phyloP scores from a whole-genome alignment of 1,140 invertebrate species.

The Wiebesia pumilae region DNA sequence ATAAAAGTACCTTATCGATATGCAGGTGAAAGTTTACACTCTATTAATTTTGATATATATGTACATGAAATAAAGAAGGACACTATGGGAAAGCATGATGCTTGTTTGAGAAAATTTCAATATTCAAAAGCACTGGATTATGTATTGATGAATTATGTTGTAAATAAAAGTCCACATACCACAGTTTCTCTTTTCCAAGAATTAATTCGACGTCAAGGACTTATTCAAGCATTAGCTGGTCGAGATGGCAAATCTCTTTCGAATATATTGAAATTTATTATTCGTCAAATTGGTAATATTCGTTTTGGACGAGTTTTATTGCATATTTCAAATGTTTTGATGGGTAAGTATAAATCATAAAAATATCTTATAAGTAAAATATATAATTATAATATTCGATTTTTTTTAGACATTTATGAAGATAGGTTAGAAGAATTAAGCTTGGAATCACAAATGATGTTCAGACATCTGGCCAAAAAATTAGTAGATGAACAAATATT shows the following conservation, averaged over 20 bases:
- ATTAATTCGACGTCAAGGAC: slow-evolving; percentile 84
- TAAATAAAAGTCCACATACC: slow-evolving; percentile 82
- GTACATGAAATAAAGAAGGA: slow-evolving; percentile 73
- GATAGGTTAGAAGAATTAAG: slow-evolving; percentile 76
- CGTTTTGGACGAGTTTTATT: slow-evolving; percentile 84
- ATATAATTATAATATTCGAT: slow-evolving; percentile 11
- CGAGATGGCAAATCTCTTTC: slow-evolving; percentile 81
- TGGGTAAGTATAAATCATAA: slow-evolving; percentile 75
- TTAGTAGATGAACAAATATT: slow-evolving; percentile 82
- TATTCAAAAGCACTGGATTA: slow-evolving; percentile 87
- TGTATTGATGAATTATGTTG: slow-evolving; percentile 79
- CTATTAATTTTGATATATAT: slow-evolving; percentile 74
- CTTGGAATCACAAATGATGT: slow-evolving; percentile 77
- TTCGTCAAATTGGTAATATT: slow-evolving; percentile 82
- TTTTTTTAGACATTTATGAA: slow-evolving; percentile 80
- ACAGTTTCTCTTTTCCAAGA: slow-evolving; percentile 90
- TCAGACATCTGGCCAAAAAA: slow-evolving; percentile 78
- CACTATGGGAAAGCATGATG: slow-evolving; percentile 80
- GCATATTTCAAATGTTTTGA: slow-evolving; percentile 82
- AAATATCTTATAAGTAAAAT: slow-evolving; percentile 16
- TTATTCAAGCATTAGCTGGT: slow-evolving; percentile 82
- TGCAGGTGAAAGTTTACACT: slow-evolving; percentile 74
- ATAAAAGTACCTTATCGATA: slow-evolving; percentile 67
- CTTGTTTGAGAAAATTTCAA: slow-evolving; percentile 85
- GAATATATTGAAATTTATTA: slow-evolving; percentile 85